phyloP scores from a whole-genome alignment of 1,140 invertebrate species.

The Tetraneura akinire region DNA sequence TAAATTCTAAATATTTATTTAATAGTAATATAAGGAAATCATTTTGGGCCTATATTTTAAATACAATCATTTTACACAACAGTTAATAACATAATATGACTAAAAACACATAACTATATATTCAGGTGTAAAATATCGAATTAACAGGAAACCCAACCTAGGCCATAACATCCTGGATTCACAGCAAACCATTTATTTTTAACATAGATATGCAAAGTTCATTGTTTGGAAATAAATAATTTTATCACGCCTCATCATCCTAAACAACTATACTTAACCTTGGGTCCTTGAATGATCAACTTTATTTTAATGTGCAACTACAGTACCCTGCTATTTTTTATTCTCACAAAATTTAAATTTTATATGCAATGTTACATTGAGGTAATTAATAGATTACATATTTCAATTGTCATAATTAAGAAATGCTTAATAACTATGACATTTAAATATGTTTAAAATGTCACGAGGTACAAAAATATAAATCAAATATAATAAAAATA shows the following conservation, averaged over 20 bases:
- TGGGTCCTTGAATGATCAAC: slow-evolving; percentile 43
- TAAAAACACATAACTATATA: not conserved
- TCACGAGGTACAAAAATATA: too few relatives aligned
- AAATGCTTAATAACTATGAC: not conserved
- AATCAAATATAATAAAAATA: not conserved
- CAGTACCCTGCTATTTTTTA: too few relatives aligned
- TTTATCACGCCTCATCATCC: slow-evolving; percentile 37
- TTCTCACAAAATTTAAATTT: not conserved
- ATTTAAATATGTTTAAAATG: not conserved
- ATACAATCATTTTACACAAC: not conserved
- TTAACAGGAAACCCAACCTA: slow-evolving; percentile 50
- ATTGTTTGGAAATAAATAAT: slow-evolving; percentile 46
- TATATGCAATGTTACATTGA: too few relatives aligned
- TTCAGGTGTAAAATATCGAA: slow-evolving; percentile 40
- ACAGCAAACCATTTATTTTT: slow-evolving; percentile 9
- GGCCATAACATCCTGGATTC: slow-evolving; percentile 42
- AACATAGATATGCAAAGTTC: not conserved
- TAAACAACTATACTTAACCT: slow-evolving; percentile 24
- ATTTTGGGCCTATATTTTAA: not conserved
- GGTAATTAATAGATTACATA: not conserved
- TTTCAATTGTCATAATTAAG: not conserved
- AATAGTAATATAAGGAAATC: not conserved
- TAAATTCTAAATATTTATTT: not conserved
- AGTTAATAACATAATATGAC: not conserved
- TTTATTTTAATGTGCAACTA: not conserved